These are phyloP conservation scores for Paelopatides confundens DNA, from an alignment of 53 echinoderm and acorn worm species.

Conservation along the genomic window DNA sequence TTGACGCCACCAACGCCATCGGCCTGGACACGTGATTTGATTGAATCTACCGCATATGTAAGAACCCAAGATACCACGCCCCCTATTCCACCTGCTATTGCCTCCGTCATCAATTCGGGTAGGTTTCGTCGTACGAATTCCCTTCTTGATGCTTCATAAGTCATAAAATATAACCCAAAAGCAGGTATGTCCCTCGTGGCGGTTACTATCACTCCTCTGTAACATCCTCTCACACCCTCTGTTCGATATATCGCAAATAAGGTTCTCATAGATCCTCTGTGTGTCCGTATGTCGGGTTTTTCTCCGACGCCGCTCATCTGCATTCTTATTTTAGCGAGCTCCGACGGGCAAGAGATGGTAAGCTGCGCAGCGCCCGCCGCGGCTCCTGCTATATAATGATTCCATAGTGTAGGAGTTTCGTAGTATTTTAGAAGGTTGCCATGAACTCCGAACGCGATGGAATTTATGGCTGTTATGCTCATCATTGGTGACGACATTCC, in stretches of 20 bases:
- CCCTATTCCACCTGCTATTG: conserved; percentile 84
- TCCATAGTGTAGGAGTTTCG: conserved; percentile 77
- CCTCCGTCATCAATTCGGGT: conserved; percentile 61
- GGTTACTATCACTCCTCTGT: conserved; percentile 74
- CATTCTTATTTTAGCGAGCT: conserved; percentile 89
- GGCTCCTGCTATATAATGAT: conserved; percentile 77
- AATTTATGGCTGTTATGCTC: conserved; percentile 89
- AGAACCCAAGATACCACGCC: conserved; percentile 86
- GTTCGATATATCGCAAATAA: conserved; percentile 67
- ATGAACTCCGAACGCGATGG: conserved; percentile 93
- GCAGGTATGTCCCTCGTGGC: conserved; percentile 79
- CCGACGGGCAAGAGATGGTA: conserved; percentile 85
- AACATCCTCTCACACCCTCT: conserved; percentile 88
- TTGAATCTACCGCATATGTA: conserved; percentile 76
- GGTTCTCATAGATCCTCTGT: conserved; percentile 82
- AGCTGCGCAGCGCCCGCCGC: conserved; percentile 82
- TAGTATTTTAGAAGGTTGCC: conserved; percentile 86
- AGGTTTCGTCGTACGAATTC: conserved; percentile 50
- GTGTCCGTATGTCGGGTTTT: background rate
- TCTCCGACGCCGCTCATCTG: conserved; percentile 61
- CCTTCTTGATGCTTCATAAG: conserved; percentile 78
- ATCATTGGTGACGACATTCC: conserved; percentile 93
- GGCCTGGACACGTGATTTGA: conserved; percentile 85
- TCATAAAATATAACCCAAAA: conserved; percentile 80
- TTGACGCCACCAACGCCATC: conserved; percentile 77